Conservation (phyloP, 2,113 vertebrate species). For the human (Homo sapiens) region DNA sequence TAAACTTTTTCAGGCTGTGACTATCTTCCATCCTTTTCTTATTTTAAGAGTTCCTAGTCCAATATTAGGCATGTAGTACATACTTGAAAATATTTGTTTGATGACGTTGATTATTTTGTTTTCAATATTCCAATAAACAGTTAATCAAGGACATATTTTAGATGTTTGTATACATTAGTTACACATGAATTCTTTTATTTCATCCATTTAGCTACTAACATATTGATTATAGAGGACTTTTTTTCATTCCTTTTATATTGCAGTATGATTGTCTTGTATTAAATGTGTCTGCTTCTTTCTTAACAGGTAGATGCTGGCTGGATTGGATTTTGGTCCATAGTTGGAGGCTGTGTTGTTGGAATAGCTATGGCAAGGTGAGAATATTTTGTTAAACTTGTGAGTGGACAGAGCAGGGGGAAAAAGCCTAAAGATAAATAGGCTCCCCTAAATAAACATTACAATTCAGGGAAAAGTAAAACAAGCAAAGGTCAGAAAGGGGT, state of each 20-base stretch:
- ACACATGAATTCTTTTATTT: constrained; percentile 48
- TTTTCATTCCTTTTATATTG: constrained; percentile 38
- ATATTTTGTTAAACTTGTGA: constrained; percentile 43
- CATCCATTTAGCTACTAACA: constrained; percentile 14
- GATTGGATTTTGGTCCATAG: constrained; percentile 98
- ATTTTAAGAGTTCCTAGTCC: neutral
- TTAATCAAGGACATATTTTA: constrained; percentile 16
- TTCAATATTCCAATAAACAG: constrained; percentile 26
- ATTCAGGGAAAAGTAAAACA: neutral
- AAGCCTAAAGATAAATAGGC: neutral
- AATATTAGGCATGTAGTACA: neutral
- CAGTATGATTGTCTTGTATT: neutral
- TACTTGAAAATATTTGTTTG: neutral
- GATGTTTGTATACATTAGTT: constrained; percentile 12
- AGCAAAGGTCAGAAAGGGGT: neutral
- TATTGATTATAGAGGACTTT: neutral
- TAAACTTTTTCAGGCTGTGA: constrained; percentile 13
- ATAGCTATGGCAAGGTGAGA: constrained; percentile 95
- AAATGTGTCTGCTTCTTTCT: constrained; percentile 41
- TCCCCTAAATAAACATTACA: neutral
- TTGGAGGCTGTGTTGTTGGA: constrained; percentile 97
- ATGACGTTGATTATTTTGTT: constrained; percentile 32
- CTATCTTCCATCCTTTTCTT: neutral
- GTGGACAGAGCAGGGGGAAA: neutral
- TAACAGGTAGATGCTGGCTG: constrained; percentile 96